Evolutionary conservation across 2,113 vertebrate species (phyloP).

Genomic region (Grammomys surdaster): DNA sequence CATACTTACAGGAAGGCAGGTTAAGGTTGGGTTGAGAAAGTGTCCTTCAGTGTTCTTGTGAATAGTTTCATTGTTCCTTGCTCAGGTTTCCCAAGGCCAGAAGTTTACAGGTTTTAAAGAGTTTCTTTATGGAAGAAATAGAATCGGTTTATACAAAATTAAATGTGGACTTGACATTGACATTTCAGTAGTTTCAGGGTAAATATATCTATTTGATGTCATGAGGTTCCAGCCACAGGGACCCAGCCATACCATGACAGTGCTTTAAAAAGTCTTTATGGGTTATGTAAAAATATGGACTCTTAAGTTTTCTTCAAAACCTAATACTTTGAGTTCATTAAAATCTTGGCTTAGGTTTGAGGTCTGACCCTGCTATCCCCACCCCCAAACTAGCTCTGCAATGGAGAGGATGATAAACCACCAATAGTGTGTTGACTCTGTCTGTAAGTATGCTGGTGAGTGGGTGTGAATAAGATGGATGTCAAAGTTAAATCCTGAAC

Average conservation of each 20-base stretch:
- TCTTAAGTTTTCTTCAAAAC: not conserved
- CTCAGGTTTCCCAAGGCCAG: not conserved
- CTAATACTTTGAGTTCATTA: conserved; percentile 9
- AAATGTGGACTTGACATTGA: not conserved
- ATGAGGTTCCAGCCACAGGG: not conserved
- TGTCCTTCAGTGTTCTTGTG: not conserved
- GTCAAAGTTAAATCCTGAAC: not conserved
- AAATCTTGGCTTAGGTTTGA: conserved; percentile 13
- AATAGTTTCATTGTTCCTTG: not conserved
- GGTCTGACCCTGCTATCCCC: not conserved
- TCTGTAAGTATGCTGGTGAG: not conserved
- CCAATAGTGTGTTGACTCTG: not conserved
- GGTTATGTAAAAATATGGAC: not conserved
- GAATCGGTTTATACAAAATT: not conserved
- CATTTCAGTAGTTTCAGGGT: not conserved
- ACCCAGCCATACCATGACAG: not conserved
- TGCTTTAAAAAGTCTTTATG: not conserved
- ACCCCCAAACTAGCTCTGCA: not conserved
- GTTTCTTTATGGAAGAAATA: not conserved
- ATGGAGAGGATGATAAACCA: not conserved
- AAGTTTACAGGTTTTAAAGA: not conserved
- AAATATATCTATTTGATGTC: not conserved
- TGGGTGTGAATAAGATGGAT: not conserved
- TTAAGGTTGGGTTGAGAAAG: not conserved
- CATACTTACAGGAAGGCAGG: not conserved